phyloP scores from a whole-genome alignment of 2,113 vertebrate genomes.

The Xenopus laevis region DNA sequence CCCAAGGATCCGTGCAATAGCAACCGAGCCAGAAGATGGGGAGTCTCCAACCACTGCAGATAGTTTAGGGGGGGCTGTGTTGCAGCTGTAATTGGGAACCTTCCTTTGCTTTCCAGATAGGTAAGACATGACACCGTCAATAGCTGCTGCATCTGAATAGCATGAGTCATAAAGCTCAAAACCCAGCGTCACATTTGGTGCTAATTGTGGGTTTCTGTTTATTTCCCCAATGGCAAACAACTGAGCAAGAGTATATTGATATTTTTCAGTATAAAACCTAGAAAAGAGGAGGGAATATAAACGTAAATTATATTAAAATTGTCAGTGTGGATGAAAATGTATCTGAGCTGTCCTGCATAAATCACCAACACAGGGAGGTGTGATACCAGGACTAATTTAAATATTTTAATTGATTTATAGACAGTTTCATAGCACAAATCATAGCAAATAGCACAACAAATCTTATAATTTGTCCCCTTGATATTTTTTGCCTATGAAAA shows the following conservation, averaged over 20 bases:
- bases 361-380: no score
- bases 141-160: constrained; percentile 18
- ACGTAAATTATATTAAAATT: background rate
- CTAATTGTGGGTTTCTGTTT: background rate
- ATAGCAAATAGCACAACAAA: no score
- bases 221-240: constrained; percentile 21
- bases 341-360: no score
- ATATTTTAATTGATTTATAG: no score
- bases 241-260: constrained; percentile 30
- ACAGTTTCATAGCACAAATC: no score
- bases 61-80: background rate
- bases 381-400: no score
- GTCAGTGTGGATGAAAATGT: no score
- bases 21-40: constrained; percentile 24
- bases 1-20: constrained; percentile 24
- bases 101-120: constrained; percentile 22
- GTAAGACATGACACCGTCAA: constrained; percentile 16
- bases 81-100: constrained; percentile 34
- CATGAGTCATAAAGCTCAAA: constrained; percentile 33
- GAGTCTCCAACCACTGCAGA: constrained; percentile 34
- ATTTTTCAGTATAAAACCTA: constrained; percentile 36
- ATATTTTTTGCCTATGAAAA: no score
- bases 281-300: background rate
- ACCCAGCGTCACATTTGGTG: constrained; percentile 13
- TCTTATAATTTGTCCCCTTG: no score